Evolutionary conservation across 35 echinoderm and acorn worm genomes (phyloP).

Genomic region (Apostichopus japonicus): DNA sequence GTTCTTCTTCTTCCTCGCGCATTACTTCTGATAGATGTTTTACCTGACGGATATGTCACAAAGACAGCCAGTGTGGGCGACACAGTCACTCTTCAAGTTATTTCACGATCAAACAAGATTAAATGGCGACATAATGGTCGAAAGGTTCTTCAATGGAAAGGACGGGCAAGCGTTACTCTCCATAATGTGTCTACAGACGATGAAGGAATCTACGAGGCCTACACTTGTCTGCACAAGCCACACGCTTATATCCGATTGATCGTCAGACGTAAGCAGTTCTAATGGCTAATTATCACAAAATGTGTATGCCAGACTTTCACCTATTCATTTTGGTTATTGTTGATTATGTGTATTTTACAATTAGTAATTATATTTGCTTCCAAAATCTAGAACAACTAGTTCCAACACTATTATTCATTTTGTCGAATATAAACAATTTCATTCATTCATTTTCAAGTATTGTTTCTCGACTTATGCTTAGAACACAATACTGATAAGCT

Average conservation of each 20-base stretch:
- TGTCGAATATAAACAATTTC: too few relatives aligned
- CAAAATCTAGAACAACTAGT: too few relatives aligned
- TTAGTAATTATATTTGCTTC: too few relatives aligned
- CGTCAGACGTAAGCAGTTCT: neutral
- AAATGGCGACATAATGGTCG: conserved; percentile 9
- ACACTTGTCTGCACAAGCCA: conserved; percentile 21
- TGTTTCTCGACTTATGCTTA: too few relatives aligned
- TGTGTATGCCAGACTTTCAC: too few relatives aligned
- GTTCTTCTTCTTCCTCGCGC: too few relatives aligned
- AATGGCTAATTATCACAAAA: too few relatives aligned
- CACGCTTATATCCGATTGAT: conserved; percentile 25
- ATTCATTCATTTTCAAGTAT: too few relatives aligned
- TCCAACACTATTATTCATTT: too few relatives aligned
- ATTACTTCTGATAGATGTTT: neutral
- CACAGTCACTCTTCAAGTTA: neutral
- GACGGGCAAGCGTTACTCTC: neutral
- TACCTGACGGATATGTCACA: conserved; percentile 21
- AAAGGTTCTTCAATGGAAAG: conserved; percentile 10
- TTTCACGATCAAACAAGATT: neutral
- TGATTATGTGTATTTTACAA: too few relatives aligned
- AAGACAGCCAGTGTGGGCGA: conserved; percentile 2
- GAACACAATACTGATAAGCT: too few relatives aligned
- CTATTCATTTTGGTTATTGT: too few relatives aligned
- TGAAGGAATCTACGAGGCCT: conserved; percentile 15
- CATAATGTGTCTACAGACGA: neutral